Evolutionary conservation across 2,113 vertebrate genomes (phyloP).

Genomic region (Sceloporus tristichus): DNA sequence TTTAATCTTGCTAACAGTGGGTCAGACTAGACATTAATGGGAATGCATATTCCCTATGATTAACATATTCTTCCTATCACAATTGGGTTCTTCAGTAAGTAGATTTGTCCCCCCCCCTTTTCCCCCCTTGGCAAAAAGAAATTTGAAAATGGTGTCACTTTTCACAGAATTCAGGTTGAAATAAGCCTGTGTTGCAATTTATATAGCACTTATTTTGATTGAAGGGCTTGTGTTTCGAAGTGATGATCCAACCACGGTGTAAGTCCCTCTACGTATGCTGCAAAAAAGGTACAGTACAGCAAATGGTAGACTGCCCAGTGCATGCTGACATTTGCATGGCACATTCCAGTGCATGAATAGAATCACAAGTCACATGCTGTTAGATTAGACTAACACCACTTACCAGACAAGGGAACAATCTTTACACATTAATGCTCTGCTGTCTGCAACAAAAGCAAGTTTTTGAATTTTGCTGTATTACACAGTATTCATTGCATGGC

Average conservation of each 20-base stretch:
- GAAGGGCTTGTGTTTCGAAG: conserved; percentile 59
- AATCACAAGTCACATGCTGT: not conserved
- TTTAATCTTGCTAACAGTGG: not conserved
- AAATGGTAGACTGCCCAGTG: not conserved
- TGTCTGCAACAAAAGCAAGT: not conserved
- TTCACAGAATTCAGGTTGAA: not conserved
- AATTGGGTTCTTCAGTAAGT: not conserved
- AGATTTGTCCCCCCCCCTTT: not conserved
- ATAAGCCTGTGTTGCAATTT: conserved; percentile 2
- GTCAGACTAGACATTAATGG: no score
- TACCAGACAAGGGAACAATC: no score
- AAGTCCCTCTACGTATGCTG: not conserved
- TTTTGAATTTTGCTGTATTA: not conserved
- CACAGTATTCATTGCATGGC: not conserved
- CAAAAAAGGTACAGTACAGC: conserved; percentile 41
- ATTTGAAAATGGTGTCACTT: not conserved
- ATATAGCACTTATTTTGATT: conserved; percentile 49
- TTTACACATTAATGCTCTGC: conserved; percentile 1
- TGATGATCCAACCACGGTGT: conserved; percentile 40
- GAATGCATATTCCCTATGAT: no score
- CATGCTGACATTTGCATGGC: conserved; percentile 25
- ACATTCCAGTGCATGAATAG: conserved; percentile 8
- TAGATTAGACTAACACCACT: conserved; percentile 16
- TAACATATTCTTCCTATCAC: not conserved
- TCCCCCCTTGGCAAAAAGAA: not conserved